A percentile compares a stretch with the other conserved stretches of the same genome.
phyloP scores from a whole-genome alignment of 2,113 vertebrate species.

The Lutjanus erythropterus region DNA sequence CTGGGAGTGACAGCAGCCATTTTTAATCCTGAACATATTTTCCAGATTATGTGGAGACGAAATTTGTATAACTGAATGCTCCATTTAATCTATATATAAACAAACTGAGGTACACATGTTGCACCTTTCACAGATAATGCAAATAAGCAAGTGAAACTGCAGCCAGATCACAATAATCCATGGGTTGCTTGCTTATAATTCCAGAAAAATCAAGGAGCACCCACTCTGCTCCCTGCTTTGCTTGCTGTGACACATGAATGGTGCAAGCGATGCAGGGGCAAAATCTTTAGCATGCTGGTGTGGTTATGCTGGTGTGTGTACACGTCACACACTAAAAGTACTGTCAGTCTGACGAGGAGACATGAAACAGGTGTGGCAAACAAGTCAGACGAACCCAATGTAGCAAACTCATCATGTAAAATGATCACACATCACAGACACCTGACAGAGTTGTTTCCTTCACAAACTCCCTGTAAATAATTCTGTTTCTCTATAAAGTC shows the following conservation, averaged over 20 bases:
- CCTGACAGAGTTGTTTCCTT: not conserved
- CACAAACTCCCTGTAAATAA: not conserved
- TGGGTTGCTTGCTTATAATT: not conserved
- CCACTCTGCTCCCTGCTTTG: not conserved
- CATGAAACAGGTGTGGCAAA: conserved; percentile 18
- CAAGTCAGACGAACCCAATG: not conserved
- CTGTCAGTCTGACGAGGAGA: not conserved
- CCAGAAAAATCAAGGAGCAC: not conserved
- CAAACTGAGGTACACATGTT: not conserved
- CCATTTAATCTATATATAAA: not conserved
- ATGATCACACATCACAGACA: not conserved
- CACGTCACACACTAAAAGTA: not conserved
- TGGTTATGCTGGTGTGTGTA: not conserved
- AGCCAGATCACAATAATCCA: conserved; percentile 3
- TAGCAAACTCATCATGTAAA: conserved; percentile 9
- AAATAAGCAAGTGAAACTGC: conserved; percentile 3
- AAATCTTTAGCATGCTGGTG: not conserved
- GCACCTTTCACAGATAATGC: not conserved
- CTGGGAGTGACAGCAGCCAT: not conserved
- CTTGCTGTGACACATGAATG: not conserved
- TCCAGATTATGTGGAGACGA: not conserved
- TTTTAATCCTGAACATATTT: not conserved
- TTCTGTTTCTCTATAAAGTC: not conserved
- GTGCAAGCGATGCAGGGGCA: not conserved
- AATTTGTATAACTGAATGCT: not conserved